phyloP scores from a whole-genome alignment of 30 jellyfish, hydroid and myxozoan species.

The Clytia hemisphaerica region DNA sequence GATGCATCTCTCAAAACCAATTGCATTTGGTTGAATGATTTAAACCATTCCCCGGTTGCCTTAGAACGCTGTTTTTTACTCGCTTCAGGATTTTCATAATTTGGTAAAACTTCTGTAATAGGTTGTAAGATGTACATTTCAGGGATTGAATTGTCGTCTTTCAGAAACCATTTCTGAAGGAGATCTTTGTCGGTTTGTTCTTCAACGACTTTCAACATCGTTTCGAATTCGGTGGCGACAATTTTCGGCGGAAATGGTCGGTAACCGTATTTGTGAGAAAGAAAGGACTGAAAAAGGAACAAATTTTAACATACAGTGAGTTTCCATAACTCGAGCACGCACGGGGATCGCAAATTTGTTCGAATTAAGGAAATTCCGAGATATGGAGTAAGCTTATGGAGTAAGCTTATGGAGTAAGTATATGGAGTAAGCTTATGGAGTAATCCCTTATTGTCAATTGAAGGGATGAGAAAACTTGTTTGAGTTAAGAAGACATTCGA shows the following conservation, averaged over 20 bases:
- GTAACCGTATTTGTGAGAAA: constrained; percentile 81
- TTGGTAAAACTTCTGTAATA: constrained; percentile 43
- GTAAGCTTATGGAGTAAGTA: too few species aligned
- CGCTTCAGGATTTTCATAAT: constrained; percentile 50
- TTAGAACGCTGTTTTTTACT: constrained; percentile 36
- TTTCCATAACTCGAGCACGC: too few species aligned
- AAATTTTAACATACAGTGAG: too few species aligned
- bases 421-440: too few species aligned
- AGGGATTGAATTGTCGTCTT: constrained; percentile 59
- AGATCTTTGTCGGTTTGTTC: constrained; percentile 41
- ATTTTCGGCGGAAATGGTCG: constrained; percentile 88
- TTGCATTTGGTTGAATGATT: constrained; percentile 55
- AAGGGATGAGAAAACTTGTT: too few species aligned
- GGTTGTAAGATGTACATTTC: constrained; percentile 58
- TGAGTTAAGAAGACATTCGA: too few species aligned
- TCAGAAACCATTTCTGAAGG: constrained; percentile 47
- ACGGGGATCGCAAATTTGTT: too few species aligned
- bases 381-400: too few species aligned
- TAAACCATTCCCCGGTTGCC: constrained; percentile 72
- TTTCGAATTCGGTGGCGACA: constrained; percentile 49
- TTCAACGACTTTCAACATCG: constrained; percentile 31
- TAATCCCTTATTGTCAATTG: too few species aligned
- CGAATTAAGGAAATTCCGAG: too few species aligned
- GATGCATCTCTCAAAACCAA: constrained; percentile 51
- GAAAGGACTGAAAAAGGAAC: constrained; percentile 62